phyloP scores from a whole-genome alignment of 2,888 invertebrate species.

The Carabus problematicus region DNA sequence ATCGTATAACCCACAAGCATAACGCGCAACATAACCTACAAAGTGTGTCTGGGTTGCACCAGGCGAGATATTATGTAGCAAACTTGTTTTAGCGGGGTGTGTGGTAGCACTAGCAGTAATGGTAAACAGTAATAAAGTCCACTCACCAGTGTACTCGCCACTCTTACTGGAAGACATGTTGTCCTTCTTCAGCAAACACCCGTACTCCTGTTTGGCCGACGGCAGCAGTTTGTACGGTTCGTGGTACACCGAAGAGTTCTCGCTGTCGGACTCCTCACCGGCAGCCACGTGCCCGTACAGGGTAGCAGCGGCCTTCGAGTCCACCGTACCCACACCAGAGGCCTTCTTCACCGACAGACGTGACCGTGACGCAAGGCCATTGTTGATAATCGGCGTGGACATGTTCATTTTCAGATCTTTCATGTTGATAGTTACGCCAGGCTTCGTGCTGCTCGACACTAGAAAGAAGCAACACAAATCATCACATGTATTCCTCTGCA shows the following conservation, averaged over 20 bases:
- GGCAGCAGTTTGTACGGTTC: slow-evolving; percentile 65
- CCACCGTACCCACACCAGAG: slow-evolving; percentile 53
- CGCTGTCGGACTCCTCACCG: slow-evolving; percentile 63
- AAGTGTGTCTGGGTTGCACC: background rate
- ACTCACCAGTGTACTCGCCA: slow-evolving; percentile 63
- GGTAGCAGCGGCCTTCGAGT: slow-evolving; percentile 57
- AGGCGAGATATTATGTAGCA: background rate
- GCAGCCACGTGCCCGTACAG: slow-evolving; percentile 61
- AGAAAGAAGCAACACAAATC: too few relatives aligned
- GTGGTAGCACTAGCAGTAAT: background rate
- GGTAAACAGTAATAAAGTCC: slow-evolving; percentile 6
- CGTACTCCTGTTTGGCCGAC: slow-evolving; percentile 61
- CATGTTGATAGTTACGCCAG: slow-evolving; percentile 66
- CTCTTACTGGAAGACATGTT: slow-evolving; percentile 62
- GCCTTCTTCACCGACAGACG: slow-evolving; percentile 60
- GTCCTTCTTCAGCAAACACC: slow-evolving; percentile 62
- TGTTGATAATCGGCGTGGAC: slow-evolving; percentile 65
- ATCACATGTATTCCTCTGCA: too few relatives aligned
- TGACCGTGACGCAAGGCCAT: slow-evolving; percentile 61
- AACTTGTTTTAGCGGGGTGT: background rate
- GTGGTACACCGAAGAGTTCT: slow-evolving; percentile 65
- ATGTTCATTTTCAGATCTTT: slow-evolving; percentile 65
- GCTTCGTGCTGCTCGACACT: slow-evolving; percentile 64
- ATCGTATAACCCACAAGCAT: too few relatives aligned
- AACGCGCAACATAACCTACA: background rate